phyloP scores from a whole-genome alignment of 2,797 vertebrate species.

The Gobio occitaniae region DNA sequence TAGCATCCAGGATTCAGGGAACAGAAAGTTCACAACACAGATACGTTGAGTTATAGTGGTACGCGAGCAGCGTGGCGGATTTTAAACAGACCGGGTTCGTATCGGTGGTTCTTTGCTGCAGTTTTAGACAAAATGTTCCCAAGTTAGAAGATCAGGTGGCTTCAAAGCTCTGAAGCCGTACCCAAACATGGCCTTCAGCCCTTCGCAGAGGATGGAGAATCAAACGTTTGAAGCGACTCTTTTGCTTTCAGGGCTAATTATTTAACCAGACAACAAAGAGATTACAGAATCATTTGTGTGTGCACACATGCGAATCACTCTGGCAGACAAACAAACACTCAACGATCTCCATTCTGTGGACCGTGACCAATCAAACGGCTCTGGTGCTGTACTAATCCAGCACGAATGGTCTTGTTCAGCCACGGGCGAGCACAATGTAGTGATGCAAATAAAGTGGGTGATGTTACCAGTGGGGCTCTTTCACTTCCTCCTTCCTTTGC shows the following conservation, averaged over 20 bases:
- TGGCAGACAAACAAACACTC: conserved; percentile 49
- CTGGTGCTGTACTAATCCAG: conserved; percentile 32
- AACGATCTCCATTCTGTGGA: not conserved
- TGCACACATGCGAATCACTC: conserved; percentile 20
- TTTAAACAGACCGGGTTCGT: not conserved
- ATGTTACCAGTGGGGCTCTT: conserved; percentile 43
- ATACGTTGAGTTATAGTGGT: not conserved
- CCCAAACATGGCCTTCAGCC: conserved; percentile 52
- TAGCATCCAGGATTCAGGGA: conserved; percentile 44
- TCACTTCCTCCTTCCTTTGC: conserved; percentile 28
- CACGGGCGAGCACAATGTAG: conserved; percentile 26
- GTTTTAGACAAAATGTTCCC: conserved; percentile 8
- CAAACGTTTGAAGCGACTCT: conserved; percentile 33
- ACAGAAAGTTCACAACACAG: conserved; percentile 23
- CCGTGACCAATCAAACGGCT: conserved; percentile 35
- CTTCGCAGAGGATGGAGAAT: conserved; percentile 31
- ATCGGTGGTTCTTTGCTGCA: conserved; percentile 1
- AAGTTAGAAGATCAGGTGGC: conserved; percentile 41
- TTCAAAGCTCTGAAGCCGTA: conserved; percentile 44
- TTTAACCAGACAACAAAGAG: conserved; percentile 54
- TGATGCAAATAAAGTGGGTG: conserved; percentile 49
- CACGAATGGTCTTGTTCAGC: conserved; percentile 42
- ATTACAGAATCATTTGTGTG: conserved; percentile 28
- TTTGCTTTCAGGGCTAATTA: conserved; percentile 51
- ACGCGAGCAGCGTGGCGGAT: not conserved